Base-by-base conservation (phyloP, 1,140 invertebrate genomes). In the Lamellibrachia luymesi region DNA sequence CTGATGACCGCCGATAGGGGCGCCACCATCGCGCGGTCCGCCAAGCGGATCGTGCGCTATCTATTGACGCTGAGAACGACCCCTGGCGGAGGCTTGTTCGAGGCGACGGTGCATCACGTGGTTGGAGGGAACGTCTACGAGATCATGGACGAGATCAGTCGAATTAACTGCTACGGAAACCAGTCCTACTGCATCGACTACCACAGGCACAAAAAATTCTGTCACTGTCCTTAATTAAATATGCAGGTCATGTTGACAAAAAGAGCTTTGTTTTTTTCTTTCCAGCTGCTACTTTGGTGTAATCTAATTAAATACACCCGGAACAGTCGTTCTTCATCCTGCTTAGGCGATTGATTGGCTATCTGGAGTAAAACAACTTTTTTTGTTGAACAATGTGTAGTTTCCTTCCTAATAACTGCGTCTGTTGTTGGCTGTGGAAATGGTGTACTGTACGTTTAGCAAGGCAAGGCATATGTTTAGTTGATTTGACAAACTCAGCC, bases 11-110 rank as follows among this genome's bases (percentile, higher is more conserved):
- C 91, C 22, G 89, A 50, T 7, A 92, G 50, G n/a, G 50, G 80
- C 51, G 49, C n/a, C 50, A 92, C 52, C 90, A 8, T 22, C 90
- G 90, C 27, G 51, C 27, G 25, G n/a, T 92, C n/a, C 50, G 50
- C 80, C 27, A 91, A 27, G 90, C 50, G 51, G 92, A 52, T n/a
- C 6, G 93, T 95, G 13, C 93, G 95, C 92, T 95, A 95, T 92
- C 95, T 96, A 93, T 90, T 96, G 92, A 95, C 95, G 0, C 89
- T 96, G n/a, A 92, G 92, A 92, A 95, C 95, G 0, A 91, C 92
- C 17, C 96, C 96, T 22, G 95, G 96, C 7, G 93, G 94, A 27
- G 96, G 94, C 0, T 51, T 95, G 50, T 95, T 96, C 93, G 96
- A 96, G 93, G 95, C 94, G 0, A 95, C 95, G 10, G 92, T 95